phyloP scores from a whole-genome alignment of 1,140 invertebrate genomes.

The Caenorhabditis tropicalis region DNA sequence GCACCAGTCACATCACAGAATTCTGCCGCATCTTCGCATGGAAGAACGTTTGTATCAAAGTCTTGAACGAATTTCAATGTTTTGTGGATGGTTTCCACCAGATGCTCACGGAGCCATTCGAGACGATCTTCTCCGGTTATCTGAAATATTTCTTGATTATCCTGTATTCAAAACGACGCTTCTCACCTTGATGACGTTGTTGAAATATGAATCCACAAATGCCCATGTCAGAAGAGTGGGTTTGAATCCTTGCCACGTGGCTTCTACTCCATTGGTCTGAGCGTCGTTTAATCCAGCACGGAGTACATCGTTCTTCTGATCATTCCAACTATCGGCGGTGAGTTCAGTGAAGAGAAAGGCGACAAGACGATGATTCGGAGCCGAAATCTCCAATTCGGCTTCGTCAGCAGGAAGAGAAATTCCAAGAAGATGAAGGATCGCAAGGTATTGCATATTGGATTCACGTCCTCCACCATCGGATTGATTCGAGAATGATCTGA shows the following conservation, averaged over 20 bases:
- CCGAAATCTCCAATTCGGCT: slow-evolving; percentile 27
- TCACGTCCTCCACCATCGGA: slow-evolving; percentile 89
- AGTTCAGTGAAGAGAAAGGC: slow-evolving; percentile 52
- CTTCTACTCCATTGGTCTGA: background rate
- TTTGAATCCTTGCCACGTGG: background rate
- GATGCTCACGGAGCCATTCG: slow-evolving; percentile 43
- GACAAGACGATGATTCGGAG: background rate
- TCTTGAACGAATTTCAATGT: slow-evolving; percentile 29
- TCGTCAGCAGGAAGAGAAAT: slow-evolving; percentile 29
- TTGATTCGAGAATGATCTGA: slow-evolving; percentile 89
- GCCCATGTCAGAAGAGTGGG: slow-evolving; percentile 37
- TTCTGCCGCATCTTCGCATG: background rate
- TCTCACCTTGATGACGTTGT: slow-evolving; percentile 51
- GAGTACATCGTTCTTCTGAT: slow-evolving; percentile 51
- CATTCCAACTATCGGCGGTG: slow-evolving; percentile 45
- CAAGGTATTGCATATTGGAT: slow-evolving; percentile 85
- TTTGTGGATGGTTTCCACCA: slow-evolving; percentile 44
- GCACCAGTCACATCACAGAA: slow-evolving; percentile 23
- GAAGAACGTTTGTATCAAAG: slow-evolving; percentile 44
- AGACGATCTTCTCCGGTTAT: slow-evolving; percentile 43
- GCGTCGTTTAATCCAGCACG: background rate
- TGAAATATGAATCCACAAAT: slow-evolving; percentile 54
- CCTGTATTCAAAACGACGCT: too few relatives aligned
- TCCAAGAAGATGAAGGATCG: slow-evolving; percentile 51
- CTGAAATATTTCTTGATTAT: background rate